phyloP scores from a whole-genome alignment of 2,113 vertebrate species.

The Leptobrachium ailaonicum region DNA sequence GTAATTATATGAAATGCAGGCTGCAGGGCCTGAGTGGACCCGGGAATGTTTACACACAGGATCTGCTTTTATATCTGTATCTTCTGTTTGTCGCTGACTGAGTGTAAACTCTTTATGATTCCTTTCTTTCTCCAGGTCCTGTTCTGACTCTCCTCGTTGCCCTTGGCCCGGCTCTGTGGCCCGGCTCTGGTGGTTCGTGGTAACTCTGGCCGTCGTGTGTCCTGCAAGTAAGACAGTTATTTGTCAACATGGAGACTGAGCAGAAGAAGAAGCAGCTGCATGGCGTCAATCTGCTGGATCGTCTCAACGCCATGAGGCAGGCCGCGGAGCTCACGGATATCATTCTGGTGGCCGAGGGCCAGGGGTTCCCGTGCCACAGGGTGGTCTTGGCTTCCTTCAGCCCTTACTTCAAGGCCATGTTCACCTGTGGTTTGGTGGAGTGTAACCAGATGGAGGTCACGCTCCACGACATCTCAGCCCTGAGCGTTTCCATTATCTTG shows the following conservation, averaged over 20 bases:
- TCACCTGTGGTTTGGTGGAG: constrained; percentile 89
- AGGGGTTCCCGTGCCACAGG: constrained; percentile 89
- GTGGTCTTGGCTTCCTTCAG: constrained; percentile 91
- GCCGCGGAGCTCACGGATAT: constrained; percentile 82
- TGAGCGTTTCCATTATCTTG: constrained; percentile 80
- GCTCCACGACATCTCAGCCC: constrained; percentile 79
- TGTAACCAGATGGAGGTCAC: constrained; percentile 79
- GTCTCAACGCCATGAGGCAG: constrained; percentile 84
- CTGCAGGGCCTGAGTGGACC: too few relatives aligned
- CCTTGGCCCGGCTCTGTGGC: too few relatives aligned
- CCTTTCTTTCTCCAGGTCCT: too few relatives aligned
- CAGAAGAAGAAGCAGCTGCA: constrained; percentile 68
- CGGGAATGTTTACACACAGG: too few relatives aligned
- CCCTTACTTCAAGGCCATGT: constrained; percentile 94
- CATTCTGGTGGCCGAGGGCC: constrained; percentile 83
- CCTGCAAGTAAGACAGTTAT: not conserved
- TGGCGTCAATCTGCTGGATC: constrained; percentile 75
- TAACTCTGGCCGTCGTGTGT: too few relatives aligned
- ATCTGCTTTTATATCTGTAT: too few relatives aligned
- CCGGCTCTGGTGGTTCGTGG: too few relatives aligned
- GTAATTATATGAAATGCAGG: too few relatives aligned
- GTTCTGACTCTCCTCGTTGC: too few relatives aligned
- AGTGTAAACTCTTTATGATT: too few relatives aligned
- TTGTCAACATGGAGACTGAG: constrained; percentile 73
- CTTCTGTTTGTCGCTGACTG: too few relatives aligned